Conservation (phyloP, 1,140 invertebrate genomes). For the Campodea augens region DNA sequence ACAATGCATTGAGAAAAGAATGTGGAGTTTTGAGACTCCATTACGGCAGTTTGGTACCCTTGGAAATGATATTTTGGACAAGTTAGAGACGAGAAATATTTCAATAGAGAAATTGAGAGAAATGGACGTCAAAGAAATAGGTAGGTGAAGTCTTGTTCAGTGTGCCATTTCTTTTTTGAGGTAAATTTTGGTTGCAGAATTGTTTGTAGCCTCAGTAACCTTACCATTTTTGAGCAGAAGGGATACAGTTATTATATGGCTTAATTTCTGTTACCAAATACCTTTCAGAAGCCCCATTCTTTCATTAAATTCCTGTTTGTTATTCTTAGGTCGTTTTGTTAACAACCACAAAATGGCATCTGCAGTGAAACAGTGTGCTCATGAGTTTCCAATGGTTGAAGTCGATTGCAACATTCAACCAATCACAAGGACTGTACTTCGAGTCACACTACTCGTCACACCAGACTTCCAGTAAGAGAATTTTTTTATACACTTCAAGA, state of each 20-base stretch:
- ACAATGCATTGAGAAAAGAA: constrained; percentile 74
- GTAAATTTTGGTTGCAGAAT: neutral
- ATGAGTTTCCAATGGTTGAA: constrained; percentile 64
- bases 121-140: constrained; percentile 71
- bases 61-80: constrained; percentile 53
- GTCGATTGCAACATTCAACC: constrained; percentile 76
- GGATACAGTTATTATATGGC: too few relatives aligned
- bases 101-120: constrained; percentile 58
- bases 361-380: constrained; percentile 62
- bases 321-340: constrained; percentile 43
- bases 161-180: constrained; percentile 6
- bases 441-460: constrained; percentile 61
- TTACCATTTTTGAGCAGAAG: constrained; percentile 8
- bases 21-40: constrained; percentile 75
- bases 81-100: constrained; percentile 57
- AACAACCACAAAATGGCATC: constrained; percentile 53
- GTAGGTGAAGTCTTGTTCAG: constrained; percentile 23
- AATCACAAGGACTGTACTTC: constrained; percentile 79
- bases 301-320: too few relatives aligned
- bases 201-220: neutral
- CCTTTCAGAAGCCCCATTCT: too few relatives aligned
- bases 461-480: constrained; percentile 50
- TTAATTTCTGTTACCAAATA: too few relatives aligned
- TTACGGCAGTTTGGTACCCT: constrained; percentile 69
- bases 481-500: too few relatives aligned